phyloP scores from a whole-genome alignment of 2,888 invertebrate genomes.

The Brassicogethes aeneus region DNA sequence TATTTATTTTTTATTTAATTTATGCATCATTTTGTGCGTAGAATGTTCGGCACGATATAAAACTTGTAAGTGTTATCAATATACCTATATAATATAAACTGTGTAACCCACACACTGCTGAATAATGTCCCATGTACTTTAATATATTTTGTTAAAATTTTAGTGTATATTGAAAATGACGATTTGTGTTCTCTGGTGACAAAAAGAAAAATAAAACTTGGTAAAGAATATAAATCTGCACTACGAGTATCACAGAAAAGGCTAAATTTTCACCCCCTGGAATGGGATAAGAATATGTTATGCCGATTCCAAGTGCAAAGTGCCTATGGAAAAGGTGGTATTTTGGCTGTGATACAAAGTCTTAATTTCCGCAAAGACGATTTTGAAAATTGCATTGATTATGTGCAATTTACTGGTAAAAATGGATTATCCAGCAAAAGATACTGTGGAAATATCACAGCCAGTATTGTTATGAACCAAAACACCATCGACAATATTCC shows the following conservation, averaged over 20 bases:
- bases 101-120: too few relatives aligned
- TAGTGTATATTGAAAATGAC: constrained; percentile 3
- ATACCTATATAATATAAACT: too few relatives aligned
- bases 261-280: constrained; percentile 24
- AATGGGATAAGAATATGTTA: constrained; percentile 24
- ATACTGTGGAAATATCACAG: neutral
- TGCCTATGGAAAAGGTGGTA: constrained; percentile 25
- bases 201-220: constrained; percentile 24
- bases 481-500: neutral
- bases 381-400: neutral
- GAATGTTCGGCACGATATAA: neutral
- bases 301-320: constrained; percentile 35
- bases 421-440: neutral
- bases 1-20: too few relatives aligned
- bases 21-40: too few relatives aligned
- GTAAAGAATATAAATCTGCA: constrained; percentile 23
- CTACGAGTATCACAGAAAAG: constrained; percentile 26
- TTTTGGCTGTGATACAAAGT: constrained; percentile 45
- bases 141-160: too few relatives aligned
- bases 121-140: too few relatives aligned
- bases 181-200: constrained; percentile 18
- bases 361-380: constrained; percentile 38
- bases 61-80: neutral
- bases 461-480: constrained; percentile 14
- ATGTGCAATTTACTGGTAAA: neutral